Base-by-base conservation (phyloP, 2,113 vertebrate species). In the Alligator mississippiensis region DNA sequence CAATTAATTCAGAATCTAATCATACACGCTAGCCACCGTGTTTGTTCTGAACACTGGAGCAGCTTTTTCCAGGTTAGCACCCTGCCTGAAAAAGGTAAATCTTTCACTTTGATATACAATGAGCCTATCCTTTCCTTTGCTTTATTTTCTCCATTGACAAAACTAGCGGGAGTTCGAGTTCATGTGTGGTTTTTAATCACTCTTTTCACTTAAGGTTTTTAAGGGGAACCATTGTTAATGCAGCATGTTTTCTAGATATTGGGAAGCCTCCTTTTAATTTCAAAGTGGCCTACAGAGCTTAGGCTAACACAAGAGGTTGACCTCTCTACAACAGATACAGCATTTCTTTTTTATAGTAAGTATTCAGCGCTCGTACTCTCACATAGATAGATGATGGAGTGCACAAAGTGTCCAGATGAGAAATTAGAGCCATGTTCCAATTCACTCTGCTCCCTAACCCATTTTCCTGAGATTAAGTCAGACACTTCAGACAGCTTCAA, bases 1-100 rank as follows among this genome's bases (percentile, higher is more conserved):
- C 97, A 97, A 97, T 98, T 97, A 97, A 96, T 82, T 94, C 90
- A 30, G 64, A 80, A 97, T 97, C 96, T 95, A 97, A 92, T 96
- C 96, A 96, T 96, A 95, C 90, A 27, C 92, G 88, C 88, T 90
- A 90, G 82, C 74, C 93, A 77, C 94, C 66, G 11, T 81, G 94
- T 93, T 85, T 90, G 93, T 95, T 96, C 72, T 94, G 90, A 84
- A 79, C 85, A 58, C 60, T 72, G 72, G 64, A 77, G 92, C 91
- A 92, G 76, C 27, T 28, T 90, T 57, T 74, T 61, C 77, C 75
- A 30, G 55, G 91, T 82, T 70, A 93, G 85, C 85, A 16, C 38
- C 0, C 1, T 84, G 77, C 60, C 88, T 87, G 75, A 68, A 86
- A 82, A 92, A 68, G 30, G 4, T n/a, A 91, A 97, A 91, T 27